Evolutionary conservation across 92 coral and sea anemone genomes (phyloP).

Genomic region (Isaurus tuberculatus): DNA sequence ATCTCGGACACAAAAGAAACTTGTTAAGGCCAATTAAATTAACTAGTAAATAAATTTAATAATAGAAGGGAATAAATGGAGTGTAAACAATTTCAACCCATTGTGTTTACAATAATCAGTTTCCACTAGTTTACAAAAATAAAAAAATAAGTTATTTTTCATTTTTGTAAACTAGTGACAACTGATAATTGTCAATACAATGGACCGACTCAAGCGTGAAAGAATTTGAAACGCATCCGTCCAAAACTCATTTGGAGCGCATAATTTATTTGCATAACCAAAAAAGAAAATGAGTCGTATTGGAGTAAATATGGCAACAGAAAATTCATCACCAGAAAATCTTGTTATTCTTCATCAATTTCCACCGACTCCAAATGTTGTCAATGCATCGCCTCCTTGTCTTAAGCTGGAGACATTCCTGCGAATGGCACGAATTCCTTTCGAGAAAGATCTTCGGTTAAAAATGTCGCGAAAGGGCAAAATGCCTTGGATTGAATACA

Average conservation of each 20-base stretch:
- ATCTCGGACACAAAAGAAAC: background rate
- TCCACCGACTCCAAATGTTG: constrained; percentile 40
- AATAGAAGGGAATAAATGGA: background rate
- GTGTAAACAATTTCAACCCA: background rate
- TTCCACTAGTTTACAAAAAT: too few species aligned
- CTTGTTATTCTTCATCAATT: constrained; percentile 61
- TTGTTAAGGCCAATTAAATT: background rate
- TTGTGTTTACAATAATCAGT: too few species aligned
- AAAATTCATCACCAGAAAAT: constrained; percentile 35
- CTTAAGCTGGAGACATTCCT: constrained; percentile 84
- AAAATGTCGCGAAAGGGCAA: constrained; percentile 86
- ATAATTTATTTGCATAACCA: constrained; percentile 9
- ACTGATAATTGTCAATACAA: background rate
- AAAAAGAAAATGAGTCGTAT: constrained; percentile 20
- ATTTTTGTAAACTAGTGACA: background rate
- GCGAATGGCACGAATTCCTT: constrained; percentile 87
- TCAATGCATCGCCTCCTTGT: constrained; percentile 80
- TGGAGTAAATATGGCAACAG: background rate
- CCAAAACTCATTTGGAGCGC: background rate
- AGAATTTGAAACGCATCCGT: background rate
- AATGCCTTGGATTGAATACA: constrained; percentile 87
- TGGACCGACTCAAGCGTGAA: constrained; percentile 15
- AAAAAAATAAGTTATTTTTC: too few species aligned
- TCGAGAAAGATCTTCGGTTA: constrained; percentile 66
- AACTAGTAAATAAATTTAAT: background rate